A percentile compares a stretch with the other conserved stretches of the same genome.
Conservation (phyloP, 1,140 invertebrate species). For the Tyrophagus putrescentiae region DNA sequence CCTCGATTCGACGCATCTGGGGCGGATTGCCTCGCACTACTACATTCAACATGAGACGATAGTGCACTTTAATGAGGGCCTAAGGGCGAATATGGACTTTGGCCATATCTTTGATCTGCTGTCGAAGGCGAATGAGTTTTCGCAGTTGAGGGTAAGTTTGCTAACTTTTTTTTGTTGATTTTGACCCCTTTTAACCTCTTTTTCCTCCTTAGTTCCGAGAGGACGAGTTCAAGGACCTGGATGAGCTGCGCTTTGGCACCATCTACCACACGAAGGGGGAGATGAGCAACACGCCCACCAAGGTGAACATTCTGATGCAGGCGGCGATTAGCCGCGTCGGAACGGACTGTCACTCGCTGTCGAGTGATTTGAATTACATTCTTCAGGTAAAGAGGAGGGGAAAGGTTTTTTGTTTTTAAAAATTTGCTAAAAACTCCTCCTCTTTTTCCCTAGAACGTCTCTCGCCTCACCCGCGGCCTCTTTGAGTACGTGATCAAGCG, state of each 20-base stretch:
- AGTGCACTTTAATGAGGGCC: constrained; percentile 64
- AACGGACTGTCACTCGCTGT: constrained; percentile 70
- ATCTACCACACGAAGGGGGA: constrained; percentile 58
- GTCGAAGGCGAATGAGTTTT: constrained; percentile 79
- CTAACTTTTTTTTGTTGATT: constrained; percentile 10
- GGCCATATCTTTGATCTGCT: constrained; percentile 73
- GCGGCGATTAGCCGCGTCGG: constrained; percentile 63
- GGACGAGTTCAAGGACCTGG: constrained; percentile 81
- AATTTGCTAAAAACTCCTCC: neutral
- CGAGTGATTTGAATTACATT: constrained; percentile 84
- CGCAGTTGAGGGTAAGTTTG: constrained; percentile 68
- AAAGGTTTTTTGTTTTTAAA: constrained; percentile 1
- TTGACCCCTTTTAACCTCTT: constrained; percentile 10
- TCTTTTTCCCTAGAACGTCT: constrained; percentile 52
- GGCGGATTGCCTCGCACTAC: constrained; percentile 88
- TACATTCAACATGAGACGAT: constrained; percentile 96
- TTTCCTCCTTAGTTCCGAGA: constrained; percentile 55
- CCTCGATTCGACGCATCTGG: constrained; percentile 69
- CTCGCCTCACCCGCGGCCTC: constrained; percentile 70
- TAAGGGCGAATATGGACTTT: constrained; percentile 65
- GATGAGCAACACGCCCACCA: constrained; percentile 72
- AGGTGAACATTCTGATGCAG: constrained; percentile 94
- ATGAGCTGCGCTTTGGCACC: constrained; percentile 55
- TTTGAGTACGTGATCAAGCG: constrained; percentile 83
- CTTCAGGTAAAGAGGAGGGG: constrained; percentile 67